Evolutionary conservation across 2,888 invertebrate species (phyloP).

Genomic region (Sericinus montela): DNA sequence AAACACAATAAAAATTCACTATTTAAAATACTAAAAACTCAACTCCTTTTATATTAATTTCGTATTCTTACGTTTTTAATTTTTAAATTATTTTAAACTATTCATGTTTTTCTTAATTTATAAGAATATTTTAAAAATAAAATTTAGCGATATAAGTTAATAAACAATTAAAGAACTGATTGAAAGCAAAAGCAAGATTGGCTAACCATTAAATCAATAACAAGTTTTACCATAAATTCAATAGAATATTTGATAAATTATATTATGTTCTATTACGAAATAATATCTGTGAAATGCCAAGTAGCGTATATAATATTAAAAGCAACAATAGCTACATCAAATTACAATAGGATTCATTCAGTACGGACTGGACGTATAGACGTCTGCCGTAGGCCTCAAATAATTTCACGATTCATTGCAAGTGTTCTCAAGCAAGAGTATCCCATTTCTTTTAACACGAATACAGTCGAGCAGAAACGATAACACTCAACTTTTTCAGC

Average conservation of each 20-base stretch:
- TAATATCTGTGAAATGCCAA: constrained; percentile 31
- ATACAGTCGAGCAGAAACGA: constrained; percentile 59
- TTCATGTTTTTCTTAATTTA: too few relatives aligned
- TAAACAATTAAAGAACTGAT: too few relatives aligned
- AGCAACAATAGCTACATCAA: constrained; percentile 50
- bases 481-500: constrained; percentile 57
- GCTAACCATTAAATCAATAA: too few relatives aligned
- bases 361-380: constrained; percentile 23
- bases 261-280: constrained; percentile 3
- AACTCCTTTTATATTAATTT: too few relatives aligned
- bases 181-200: too few relatives aligned
- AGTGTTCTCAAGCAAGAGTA: constrained; percentile 64
- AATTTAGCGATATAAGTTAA: too few relatives aligned
- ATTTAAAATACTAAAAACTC: too few relatives aligned
- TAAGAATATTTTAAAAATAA: too few relatives aligned
- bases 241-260: not conserved
- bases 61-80: too few relatives aligned
- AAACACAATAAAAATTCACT: too few relatives aligned
- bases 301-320: constrained; percentile 50
- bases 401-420: constrained; percentile 71
- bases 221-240: too few relatives aligned
- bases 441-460: constrained; percentile 66
- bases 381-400: constrained; percentile 40
- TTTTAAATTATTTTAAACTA: too few relatives aligned
- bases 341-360: constrained; percentile 34